These are phyloP conservation scores for Orthonevra nobilis DNA, from an alignment of 2,888 invertebrate genomes.

Conservation along the genomic window DNA sequence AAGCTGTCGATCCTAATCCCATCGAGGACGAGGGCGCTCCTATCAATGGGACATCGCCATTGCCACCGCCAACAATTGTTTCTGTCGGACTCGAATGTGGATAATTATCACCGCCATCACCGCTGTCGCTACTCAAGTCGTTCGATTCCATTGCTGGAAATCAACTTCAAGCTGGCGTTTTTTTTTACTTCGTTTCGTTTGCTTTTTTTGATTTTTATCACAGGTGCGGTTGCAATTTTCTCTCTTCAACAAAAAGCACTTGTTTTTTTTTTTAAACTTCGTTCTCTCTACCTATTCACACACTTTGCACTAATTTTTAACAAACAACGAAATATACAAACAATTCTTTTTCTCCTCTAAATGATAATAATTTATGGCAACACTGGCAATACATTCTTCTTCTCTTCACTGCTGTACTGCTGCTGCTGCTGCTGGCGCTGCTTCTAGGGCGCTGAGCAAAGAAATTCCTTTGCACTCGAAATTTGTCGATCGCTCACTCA, in stretches of 20 bases:
- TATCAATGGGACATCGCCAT: too few relatives aligned
- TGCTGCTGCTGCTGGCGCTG: slow-evolving; percentile 35
- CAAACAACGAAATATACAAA: slow-evolving; percentile 53
- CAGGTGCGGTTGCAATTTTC: slow-evolving; percentile 40
- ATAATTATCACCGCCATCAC: slow-evolving; percentile 66
- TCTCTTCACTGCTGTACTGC: too few relatives aligned
- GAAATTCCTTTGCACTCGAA: slow-evolving; percentile 62
- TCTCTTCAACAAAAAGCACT: slow-evolving; percentile 48
- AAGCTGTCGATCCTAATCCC: slow-evolving; percentile 73
- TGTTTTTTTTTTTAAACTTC: slow-evolving; percentile 13
- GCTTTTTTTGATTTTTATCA: slow-evolving; percentile 23
- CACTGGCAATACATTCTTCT: slow-evolving; percentile 67
- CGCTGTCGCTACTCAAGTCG: slow-evolving; percentile 60
- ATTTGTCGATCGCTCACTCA: slow-evolving; percentile 36
- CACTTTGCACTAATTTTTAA: slow-evolving; percentile 58
- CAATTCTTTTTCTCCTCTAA: slow-evolving; percentile 45
- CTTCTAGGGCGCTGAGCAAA: slow-evolving; percentile 37
- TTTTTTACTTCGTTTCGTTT: too few relatives aligned
- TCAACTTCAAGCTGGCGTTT: too few relatives aligned
- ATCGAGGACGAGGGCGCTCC: slow-evolving; percentile 71
- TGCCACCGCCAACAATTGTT: too few relatives aligned
- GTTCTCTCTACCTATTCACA: background rate
- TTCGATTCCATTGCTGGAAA: slow-evolving; percentile 37
- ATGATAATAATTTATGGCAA: slow-evolving; percentile 56
- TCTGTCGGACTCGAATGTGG: too few relatives aligned